Evolutionary conservation across 2,113 vertebrate genomes (phyloP), one percentile per base, ranked within the genome.

Genomic region (Indicator maculatus): DNA sequence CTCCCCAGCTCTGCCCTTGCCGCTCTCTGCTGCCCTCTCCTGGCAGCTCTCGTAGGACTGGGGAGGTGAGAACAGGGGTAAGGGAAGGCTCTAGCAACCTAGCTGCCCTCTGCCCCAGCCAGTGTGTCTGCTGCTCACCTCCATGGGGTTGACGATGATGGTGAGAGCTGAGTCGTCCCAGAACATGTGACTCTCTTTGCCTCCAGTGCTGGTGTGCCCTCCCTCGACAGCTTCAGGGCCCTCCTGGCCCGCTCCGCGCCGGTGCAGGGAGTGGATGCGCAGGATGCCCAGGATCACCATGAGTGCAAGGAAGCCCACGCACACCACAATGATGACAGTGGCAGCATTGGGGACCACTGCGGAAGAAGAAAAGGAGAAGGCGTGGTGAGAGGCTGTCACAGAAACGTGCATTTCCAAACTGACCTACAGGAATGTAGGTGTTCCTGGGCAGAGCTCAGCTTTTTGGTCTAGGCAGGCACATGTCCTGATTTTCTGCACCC

Each of bases 111-210:
- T 30, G 30, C 78, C 76, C 39, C 6, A 1, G 26, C 44, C 20
- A 0, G 17, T 6, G 18, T 0, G 7, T 20, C 61, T n/a, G 53
- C 74, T 67, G 12, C 95, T 98, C 96, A 99, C 99, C 99, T 99
- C 99, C 99, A 99, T 99, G 39, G 99, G 99, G 97, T 99, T 99
- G 83, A 99, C 99, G 0, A 99, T 99, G 90, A 99, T 99, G 90
- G 99, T 99, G 95, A 99, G 99, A 6, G 99, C 99, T 0, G 99
- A 99, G 97, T 99, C 99, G 0, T 99, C 99, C 99, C 99, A 99
- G 97, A 99, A 99, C 97, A 98, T 97, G 91, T 98, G 98, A 0
- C 98, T 98, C 13, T 99, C 99, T 96, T 99, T 99, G 71, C 98
- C 96, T 9, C 96, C 86, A 4, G 97, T 92, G 84, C 96, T 60